Evolutionary conservation across 2,888 invertebrate genomes (phyloP), one percentile per base, ranked within the genome.

Genomic region (Phorcus lineatus): DNA sequence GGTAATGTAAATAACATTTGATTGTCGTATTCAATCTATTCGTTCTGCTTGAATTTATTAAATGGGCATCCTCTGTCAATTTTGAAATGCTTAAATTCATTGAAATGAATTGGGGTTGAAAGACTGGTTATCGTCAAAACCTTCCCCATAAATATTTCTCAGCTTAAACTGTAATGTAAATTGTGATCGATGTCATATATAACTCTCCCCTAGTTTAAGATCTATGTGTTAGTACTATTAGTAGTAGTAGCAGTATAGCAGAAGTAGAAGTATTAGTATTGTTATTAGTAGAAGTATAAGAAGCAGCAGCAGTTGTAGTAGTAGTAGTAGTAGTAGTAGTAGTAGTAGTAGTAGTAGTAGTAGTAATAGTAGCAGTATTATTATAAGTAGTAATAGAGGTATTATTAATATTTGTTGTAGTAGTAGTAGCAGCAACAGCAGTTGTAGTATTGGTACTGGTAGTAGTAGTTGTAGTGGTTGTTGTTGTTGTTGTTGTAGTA

Each of bases 311-410:
- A 28, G 77, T 31, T 28, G 77, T 28, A 77, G 55, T 22, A 22
- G 78, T 67, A 52, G 78, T 78, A 70, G 54, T 78, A 54, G 78
- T 78, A 70, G 79, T 79, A 79, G 79, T 74, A 79, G 74, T 79
- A 79, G 79, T 74, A 79, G 79, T 74, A 79, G 79, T 79, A 79
- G 74, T 79, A 79, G 79, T 54, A 79, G 79, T 54, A 79, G 74
- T 74, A 74, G 74, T 79, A 74, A 74, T 79, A 74, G 79, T 79
- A 79, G 79, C 55, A 79, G 75, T 57, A 79, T 62, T 79, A 79
- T 62, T 79, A 79, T 75, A 47, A 75, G 75, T 75, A 79, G 62
- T 57, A 75, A 62, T 74, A 78, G 78, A 19, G n/a, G 66, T 19
- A 66, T 66, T 40, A 78, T 36, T 19, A 66, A 66, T 22, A 40